Percentiles rank a stretch among this genome's conserved stretches.
phyloP scores from a whole-genome alignment of 2,888 invertebrate genomes.

The Ypsolopha scabrella region DNA sequence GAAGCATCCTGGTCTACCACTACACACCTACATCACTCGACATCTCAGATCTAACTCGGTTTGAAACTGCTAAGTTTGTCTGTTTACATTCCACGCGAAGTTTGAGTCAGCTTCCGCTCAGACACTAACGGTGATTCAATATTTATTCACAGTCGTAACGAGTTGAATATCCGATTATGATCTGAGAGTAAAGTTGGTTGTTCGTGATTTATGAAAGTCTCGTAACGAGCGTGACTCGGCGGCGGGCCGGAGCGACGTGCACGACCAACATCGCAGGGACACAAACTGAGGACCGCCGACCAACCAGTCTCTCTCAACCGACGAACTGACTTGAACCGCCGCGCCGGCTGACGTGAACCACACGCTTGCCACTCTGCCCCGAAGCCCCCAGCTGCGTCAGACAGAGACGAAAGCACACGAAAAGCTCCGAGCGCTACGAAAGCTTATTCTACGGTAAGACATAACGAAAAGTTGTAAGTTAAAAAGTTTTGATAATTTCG shows the following conservation, averaged over 20 bases:
- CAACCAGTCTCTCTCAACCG: slow-evolving; percentile 16
- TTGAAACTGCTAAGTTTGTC: no score
- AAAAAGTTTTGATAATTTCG: slow-evolving; percentile 66
- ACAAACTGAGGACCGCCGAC: slow-evolving; percentile 35
- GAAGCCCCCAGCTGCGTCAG: slow-evolving; percentile 28
- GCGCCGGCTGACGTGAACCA: slow-evolving; percentile 31
- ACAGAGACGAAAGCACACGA: slow-evolving; percentile 36
- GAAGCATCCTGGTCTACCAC: slow-evolving; percentile 18
- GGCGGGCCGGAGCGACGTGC: slow-evolving; percentile 41
- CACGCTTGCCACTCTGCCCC: slow-evolving; percentile 29
- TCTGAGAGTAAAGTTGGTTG: slow-evolving; percentile 51
- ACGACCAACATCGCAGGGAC: slow-evolving; percentile 50
- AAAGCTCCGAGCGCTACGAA: slow-evolving; percentile 38
- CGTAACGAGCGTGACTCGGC: slow-evolving; percentile 30
- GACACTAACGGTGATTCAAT: slow-evolving; percentile 37
- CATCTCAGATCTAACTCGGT: no score
- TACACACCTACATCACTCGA: slow-evolving; percentile 36
- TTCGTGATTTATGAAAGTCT: slow-evolving; percentile 56
- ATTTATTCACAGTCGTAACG: slow-evolving; percentile 48
- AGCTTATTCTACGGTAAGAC: slow-evolving; percentile 26
- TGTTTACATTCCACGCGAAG: slow-evolving; percentile 53
- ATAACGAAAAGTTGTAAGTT: slow-evolving; percentile 62
- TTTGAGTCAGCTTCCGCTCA: slow-evolving; percentile 38
- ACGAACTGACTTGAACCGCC: slow-evolving; percentile 3
- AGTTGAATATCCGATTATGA: slow-evolving; percentile 50